Percentiles rank a stretch among this genome's conserved stretches.
Evolutionary conservation across 2,797 vertebrate genomes (phyloP).

Genomic region (Bradypus variegatus): DNA sequence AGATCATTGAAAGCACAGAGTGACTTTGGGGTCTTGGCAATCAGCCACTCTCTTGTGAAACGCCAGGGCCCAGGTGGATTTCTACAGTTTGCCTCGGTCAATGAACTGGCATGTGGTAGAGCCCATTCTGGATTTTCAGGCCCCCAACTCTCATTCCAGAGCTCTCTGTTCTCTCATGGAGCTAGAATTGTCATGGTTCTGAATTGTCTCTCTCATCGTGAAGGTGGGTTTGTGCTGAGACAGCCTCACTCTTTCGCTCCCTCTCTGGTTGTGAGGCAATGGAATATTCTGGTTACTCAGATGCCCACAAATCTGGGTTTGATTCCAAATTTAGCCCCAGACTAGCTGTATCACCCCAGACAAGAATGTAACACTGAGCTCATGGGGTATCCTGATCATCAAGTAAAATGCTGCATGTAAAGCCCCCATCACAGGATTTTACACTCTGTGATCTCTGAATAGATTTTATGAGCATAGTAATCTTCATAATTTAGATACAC

Average conservation of each 20-base stretch:
- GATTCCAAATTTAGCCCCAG: background rate
- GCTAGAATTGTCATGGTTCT: too few species aligned
- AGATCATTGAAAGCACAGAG: background rate
- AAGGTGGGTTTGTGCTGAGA: background rate
- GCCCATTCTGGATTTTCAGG: background rate
- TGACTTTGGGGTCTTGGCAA: background rate
- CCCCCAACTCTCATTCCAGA: background rate
- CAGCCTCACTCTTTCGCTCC: too few species aligned
- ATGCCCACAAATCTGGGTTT: background rate
- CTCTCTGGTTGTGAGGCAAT: background rate
- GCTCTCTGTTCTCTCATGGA: too few species aligned
- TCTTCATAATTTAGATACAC: background rate
- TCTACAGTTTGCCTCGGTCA: background rate
- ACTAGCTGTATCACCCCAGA: background rate
- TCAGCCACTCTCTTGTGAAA: background rate
- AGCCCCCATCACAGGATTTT: background rate
- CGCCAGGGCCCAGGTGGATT: background rate
- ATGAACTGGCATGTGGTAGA: rapidly evolving
- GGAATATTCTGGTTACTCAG: background rate
- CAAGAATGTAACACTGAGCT: background rate
- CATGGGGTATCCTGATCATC: background rate
- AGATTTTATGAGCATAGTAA: background rate
- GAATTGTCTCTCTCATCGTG: background rate
- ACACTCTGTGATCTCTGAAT: background rate
- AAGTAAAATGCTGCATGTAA: background rate